Evolutionary conservation across 2,113 vertebrate species (phyloP).

Genomic region (Limnothrissa miodon): DNA sequence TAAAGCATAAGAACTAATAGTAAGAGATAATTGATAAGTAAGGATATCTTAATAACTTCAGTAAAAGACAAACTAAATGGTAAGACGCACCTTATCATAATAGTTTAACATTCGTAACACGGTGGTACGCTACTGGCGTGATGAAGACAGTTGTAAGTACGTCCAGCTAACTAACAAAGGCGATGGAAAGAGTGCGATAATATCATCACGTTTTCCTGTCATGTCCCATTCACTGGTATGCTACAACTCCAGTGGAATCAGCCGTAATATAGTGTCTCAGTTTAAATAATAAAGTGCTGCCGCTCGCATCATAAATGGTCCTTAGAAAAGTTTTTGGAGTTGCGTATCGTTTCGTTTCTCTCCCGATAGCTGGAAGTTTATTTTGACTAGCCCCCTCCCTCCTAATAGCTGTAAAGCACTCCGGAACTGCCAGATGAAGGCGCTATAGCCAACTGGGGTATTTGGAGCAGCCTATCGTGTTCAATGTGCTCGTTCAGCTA

Average conservation of each 20-base stretch:
- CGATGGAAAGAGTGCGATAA: not conserved
- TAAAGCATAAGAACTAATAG: not conserved
- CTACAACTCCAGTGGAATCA: not conserved
- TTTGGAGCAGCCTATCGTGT: not conserved
- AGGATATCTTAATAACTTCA: not conserved
- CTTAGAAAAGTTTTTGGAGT: not conserved
- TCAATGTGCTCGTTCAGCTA: not conserved
- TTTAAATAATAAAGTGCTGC: not conserved
- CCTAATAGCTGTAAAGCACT: slow-evolving; percentile 1
- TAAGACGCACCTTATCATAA: not conserved
- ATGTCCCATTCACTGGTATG: not conserved
- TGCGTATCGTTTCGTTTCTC: not conserved
- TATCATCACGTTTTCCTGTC: not conserved
- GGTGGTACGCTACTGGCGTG: not conserved
- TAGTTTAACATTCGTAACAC: not conserved
- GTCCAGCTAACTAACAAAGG: not conserved
- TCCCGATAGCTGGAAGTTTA: slow-evolving; percentile 14
- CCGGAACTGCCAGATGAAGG: slow-evolving; percentile 36
- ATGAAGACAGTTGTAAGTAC: not conserved
- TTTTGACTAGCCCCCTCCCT: slow-evolving; percentile 17
- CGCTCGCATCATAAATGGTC: not conserved
- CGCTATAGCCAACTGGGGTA: slow-evolving; percentile 1
- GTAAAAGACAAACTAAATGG: not conserved
- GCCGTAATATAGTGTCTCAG: not conserved
- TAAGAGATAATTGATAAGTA: not conserved